Conservation (phyloP, 2,113 vertebrate genomes). For the Petrocephalus zakoni region DNA sequence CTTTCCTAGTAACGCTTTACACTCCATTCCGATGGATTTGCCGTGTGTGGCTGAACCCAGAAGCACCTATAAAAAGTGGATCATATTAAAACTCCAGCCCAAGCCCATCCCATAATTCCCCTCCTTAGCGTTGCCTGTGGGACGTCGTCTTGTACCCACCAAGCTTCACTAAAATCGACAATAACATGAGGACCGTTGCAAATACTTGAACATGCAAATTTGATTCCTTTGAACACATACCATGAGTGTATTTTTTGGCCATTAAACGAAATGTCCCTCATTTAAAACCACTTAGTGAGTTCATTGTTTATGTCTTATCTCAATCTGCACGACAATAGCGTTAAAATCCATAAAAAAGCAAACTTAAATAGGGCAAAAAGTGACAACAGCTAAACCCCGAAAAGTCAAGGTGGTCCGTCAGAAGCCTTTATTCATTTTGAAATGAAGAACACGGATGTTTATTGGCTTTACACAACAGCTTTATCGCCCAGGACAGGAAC, state of each 20-base stretch:
- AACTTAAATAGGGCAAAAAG: not conserved
- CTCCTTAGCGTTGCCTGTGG: not conserved
- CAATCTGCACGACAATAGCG: not conserved
- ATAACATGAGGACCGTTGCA: not conserved
- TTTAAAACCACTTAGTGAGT: not conserved
- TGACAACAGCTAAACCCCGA: not conserved
- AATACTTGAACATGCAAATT: not conserved
- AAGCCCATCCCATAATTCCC: not conserved
- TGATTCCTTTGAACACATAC: not conserved
- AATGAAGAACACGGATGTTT: not conserved
- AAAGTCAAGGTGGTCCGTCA: not conserved
- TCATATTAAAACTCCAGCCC: not conserved
- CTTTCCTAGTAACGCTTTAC: not conserved
- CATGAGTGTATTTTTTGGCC: not conserved
- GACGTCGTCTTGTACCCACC: not conserved
- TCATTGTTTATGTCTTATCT: not conserved
- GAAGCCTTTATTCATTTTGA: not conserved
- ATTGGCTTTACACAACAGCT: not conserved
- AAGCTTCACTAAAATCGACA: not conserved
- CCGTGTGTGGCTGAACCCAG: not conserved
- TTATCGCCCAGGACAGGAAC: not conserved
- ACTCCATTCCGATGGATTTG: not conserved
- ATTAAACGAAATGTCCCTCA: not conserved
- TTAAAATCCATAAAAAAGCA: not conserved
- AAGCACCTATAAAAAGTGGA: not conserved